Evolutionary conservation across 1,140 invertebrate species (phyloP).

Genomic region (Arion vulgaris): DNA sequence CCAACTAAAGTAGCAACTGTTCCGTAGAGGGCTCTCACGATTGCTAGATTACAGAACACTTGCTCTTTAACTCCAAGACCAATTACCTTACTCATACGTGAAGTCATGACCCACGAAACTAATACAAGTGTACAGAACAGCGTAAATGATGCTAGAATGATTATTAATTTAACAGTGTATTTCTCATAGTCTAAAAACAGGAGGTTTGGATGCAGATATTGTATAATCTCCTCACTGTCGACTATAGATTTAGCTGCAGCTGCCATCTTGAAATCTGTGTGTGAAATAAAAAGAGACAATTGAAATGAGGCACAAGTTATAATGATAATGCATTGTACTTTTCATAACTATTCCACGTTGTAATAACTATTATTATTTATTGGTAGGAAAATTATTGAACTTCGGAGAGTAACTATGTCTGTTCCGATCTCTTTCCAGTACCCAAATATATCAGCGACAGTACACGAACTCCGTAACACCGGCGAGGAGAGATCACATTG

Average conservation of each 20-base stretch:
- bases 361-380: no score
- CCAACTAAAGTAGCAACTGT: constrained; percentile 56
- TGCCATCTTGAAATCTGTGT: background rate
- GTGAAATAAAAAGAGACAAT: no score
- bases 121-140: constrained; percentile 50
- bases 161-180: constrained; percentile 35
- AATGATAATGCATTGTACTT: no score
- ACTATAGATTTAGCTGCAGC: background rate
- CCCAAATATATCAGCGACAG: no score
- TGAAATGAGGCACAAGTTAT: no score
- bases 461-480: no score
- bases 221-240: constrained; percentile 40
- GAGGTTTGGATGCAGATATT: constrained; percentile 54
- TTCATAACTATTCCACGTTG: no score
- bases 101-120: constrained; percentile 39
- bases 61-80: constrained; percentile 60
- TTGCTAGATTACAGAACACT: constrained; percentile 66
- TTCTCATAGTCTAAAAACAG: constrained; percentile 46
- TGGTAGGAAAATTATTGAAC: no score
- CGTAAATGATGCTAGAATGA: constrained; percentile 51
- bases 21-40: constrained; percentile 63
- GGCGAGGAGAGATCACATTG: no score
- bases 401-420: no score
- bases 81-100: constrained; percentile 45
- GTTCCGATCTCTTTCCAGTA: no score